phyloP scores from a whole-genome alignment of 2,888 invertebrate genomes.

The Agrochola litura region DNA sequence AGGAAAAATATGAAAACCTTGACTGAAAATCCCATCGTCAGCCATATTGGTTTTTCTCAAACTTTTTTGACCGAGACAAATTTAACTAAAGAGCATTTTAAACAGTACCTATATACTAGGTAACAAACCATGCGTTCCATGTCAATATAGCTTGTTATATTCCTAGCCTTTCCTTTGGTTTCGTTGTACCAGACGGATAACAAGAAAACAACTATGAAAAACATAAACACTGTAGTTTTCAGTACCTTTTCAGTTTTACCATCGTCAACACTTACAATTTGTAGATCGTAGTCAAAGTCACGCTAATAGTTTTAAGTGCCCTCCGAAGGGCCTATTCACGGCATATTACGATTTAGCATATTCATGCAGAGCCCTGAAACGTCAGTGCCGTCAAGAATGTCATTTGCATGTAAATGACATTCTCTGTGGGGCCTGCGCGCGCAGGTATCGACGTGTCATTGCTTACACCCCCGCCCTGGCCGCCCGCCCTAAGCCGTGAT shows the following conservation, averaged over 20 bases:
- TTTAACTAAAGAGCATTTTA: not conserved
- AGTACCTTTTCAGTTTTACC: conserved; percentile 19
- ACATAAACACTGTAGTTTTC: not conserved
- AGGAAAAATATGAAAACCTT: not conserved
- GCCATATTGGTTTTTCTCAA: not conserved
- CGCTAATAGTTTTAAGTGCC: conserved; percentile 49
- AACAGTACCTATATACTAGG: not conserved
- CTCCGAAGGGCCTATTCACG: conserved; percentile 48
- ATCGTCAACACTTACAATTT: conserved; percentile 11
- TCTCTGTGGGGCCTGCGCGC: conserved; percentile 73
- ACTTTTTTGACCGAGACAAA: not conserved
- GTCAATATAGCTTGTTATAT: not conserved
- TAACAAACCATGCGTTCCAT: too few species aligned
- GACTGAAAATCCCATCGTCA: not conserved
- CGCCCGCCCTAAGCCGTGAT: conserved; percentile 82
- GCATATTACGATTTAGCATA: conserved; percentile 56
- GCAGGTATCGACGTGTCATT: conserved; percentile 76
- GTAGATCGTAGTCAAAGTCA: conserved; percentile 17
- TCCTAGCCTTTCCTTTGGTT: not conserved
- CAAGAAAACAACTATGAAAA: not conserved
- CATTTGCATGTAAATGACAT: conserved; percentile 64
- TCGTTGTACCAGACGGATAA: not conserved
- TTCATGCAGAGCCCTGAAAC: conserved; percentile 55
- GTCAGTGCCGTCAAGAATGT: conserved; percentile 57
- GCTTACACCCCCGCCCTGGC: conserved; percentile 68